A percentile compares a stretch with the other conserved stretches of the same genome.
Conservation (phyloP, 2,888 invertebrate genomes). For the Digitonthophagus gazella region DNA sequence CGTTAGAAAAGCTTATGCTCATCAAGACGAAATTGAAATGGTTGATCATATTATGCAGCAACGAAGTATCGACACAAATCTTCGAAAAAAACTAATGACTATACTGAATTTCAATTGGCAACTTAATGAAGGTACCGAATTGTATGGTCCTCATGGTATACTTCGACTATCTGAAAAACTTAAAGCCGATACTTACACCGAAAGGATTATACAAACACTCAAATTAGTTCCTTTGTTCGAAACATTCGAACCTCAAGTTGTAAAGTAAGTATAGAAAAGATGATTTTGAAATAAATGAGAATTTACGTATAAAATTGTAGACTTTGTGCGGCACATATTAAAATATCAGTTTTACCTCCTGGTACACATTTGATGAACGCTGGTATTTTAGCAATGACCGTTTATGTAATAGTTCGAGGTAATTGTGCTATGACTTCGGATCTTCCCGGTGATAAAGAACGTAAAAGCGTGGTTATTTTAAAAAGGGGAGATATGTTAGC, state of each 20-base stretch:
- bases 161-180: conserved; percentile 27
- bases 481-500: conserved; percentile 30
- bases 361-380: conserved; percentile 21
- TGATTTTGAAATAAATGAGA: neutral
- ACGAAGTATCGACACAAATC: conserved; percentile 52
- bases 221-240: conserved; percentile 27
- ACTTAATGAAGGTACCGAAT: conserved; percentile 51
- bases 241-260: conserved; percentile 16
- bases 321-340: conserved; percentile 15
- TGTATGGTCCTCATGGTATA: conserved; percentile 25
- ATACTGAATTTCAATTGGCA: conserved; percentile 56
- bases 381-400: conserved; percentile 15
- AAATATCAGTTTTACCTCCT: conserved; percentile 26
- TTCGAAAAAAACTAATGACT: conserved; percentile 52
- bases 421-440: conserved; percentile 27
- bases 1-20: conserved; percentile 32
- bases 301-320: neutral
- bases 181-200: conserved; percentile 26
- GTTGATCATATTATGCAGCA: conserved; percentile 55
- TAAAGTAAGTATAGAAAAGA: neutral
- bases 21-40: conserved; percentile 54
- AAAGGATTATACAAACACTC: conserved; percentile 25
- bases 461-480: conserved; percentile 22
- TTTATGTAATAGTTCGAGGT: conserved; percentile 31
- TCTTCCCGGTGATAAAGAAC: conserved; percentile 29